A percentile compares a stretch with the other conserved stretches of the same genome.
Conservation (phyloP, 2,888 invertebrate genomes). For the Eueremaeus valkanovi region DNA sequence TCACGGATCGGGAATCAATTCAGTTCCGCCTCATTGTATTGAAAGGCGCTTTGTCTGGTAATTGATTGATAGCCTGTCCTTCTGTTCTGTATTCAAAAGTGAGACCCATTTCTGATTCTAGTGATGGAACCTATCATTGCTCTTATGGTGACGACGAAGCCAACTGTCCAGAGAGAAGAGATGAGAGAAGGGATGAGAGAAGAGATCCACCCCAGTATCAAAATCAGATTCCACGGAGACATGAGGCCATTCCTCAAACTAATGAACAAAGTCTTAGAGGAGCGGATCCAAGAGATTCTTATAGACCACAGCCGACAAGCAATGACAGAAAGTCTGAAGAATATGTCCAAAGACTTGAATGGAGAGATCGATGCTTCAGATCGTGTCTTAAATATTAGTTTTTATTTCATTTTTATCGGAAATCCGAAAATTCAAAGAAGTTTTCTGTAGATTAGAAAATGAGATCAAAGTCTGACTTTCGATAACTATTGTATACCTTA, state of each 20-base stretch:
- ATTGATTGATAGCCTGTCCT: not conserved
- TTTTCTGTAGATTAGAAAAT: not conserved
- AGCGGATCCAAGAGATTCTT: not conserved
- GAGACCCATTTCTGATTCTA: not conserved
- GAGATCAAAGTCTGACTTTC: not conserved
- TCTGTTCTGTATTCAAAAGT: slow-evolving; percentile 11
- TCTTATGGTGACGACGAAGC: slow-evolving; percentile 39
- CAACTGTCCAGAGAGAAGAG: not conserved
- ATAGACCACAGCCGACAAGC: not conserved
- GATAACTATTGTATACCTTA: not conserved
- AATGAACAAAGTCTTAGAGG: not conserved
- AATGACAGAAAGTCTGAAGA: slow-evolving; percentile 24
- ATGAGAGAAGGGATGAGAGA: not conserved
- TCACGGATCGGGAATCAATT: slow-evolving; percentile 35
- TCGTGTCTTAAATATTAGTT: slow-evolving; percentile 34
- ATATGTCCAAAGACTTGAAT: slow-evolving; percentile 36
- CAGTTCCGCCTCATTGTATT: slow-evolving; percentile 35
- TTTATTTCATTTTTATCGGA: not conserved
- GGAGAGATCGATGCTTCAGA: slow-evolving; percentile 36
- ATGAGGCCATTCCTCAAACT: not conserved
- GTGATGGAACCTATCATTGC: slow-evolving; percentile 36
- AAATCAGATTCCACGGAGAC: not conserved
- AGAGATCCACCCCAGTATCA: not conserved
- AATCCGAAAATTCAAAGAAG: not conserved
- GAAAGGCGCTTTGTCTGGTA: slow-evolving; percentile 33